These are phyloP conservation scores for Phenganax marumi DNA, from an alignment of 92 coral and sea anemone genomes.

Conservation along the genomic window DNA sequence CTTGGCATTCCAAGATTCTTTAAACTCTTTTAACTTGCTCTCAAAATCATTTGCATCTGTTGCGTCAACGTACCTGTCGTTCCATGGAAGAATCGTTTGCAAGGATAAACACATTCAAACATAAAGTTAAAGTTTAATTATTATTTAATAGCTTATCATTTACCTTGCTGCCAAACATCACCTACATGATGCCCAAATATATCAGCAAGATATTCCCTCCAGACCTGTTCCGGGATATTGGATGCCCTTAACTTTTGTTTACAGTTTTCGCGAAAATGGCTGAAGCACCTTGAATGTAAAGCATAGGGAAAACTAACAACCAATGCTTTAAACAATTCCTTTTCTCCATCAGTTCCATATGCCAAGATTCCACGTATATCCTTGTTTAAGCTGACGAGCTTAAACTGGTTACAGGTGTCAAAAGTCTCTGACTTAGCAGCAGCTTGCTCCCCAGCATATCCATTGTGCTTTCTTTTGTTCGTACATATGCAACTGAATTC, in stretches of 20 bases:
- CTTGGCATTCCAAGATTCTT: neutral
- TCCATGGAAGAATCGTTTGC: too few relatives aligned
- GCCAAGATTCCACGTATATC: neutral
- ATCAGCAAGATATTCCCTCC: neutral
- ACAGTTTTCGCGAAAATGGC: neutral
- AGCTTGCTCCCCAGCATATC: constrained; percentile 23
- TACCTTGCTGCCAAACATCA: constrained; percentile 3
- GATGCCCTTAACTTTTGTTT: neutral
- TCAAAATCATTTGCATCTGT: neutral
- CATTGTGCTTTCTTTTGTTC: constrained; percentile 38
- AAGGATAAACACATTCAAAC: too few relatives aligned
- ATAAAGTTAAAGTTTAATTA: too few relatives aligned
- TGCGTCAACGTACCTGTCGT: neutral
- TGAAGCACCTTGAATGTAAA: neutral
- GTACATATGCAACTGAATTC: constrained; percentile 23
- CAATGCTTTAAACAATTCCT: too few relatives aligned
- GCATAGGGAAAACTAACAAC: neutral
- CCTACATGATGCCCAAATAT: neutral
- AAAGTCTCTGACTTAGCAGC: constrained; percentile 32
- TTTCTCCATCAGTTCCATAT: too few relatives aligned
- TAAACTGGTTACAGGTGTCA: too few relatives aligned
- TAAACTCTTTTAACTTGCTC: neutral
- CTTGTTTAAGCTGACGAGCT: neutral
- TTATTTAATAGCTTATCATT: neutral
- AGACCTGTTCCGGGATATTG: neutral